Percentiles rank a stretch among this genome's conserved stretches.
phyloP scores from a whole-genome alignment of 2,797 vertebrate genomes.

The Alauda arvensis region DNA sequence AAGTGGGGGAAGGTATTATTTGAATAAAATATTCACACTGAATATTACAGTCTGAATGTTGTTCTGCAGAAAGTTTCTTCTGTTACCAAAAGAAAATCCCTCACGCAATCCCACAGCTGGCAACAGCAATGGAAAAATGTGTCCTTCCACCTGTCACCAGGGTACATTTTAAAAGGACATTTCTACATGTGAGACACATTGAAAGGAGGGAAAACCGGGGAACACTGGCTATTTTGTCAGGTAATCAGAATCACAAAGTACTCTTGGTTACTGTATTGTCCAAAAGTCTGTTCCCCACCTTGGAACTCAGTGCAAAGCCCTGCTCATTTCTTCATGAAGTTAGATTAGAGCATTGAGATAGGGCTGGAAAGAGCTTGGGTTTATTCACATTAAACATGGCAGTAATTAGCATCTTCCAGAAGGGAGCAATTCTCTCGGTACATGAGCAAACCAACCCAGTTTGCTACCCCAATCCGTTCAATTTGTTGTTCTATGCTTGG shows the following conservation, averaged over 20 bases:
- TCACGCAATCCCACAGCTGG: neutral
- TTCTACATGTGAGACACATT: neutral
- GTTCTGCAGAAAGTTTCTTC: neutral
- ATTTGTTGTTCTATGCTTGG: neutral
- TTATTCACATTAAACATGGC: neutral
- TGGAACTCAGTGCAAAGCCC: neutral
- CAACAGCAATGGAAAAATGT: neutral
- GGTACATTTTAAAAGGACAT: neutral
- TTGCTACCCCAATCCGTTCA: neutral
- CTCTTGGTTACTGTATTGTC: neutral
- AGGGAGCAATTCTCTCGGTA: neutral
- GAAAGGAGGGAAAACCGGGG: rapidly evolving
- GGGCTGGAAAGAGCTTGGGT: neutral
- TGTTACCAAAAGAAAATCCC: neutral
- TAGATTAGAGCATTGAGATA: neutral
- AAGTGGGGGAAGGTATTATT: neutral
- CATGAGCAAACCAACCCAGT: neutral
- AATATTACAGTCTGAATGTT: neutral
- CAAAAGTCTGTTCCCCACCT: neutral
- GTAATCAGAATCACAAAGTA: neutral
- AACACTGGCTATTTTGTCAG: neutral
- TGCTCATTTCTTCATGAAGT: neutral
- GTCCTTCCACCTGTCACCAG: neutral
- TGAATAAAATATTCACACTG: neutral
- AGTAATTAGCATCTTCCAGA: neutral